A percentile compares a stretch with the other conserved stretches of the same genome.
Evolutionary conservation across 2,113 vertebrate species (phyloP).

Genomic region (Lophotis ruficrista): DNA sequence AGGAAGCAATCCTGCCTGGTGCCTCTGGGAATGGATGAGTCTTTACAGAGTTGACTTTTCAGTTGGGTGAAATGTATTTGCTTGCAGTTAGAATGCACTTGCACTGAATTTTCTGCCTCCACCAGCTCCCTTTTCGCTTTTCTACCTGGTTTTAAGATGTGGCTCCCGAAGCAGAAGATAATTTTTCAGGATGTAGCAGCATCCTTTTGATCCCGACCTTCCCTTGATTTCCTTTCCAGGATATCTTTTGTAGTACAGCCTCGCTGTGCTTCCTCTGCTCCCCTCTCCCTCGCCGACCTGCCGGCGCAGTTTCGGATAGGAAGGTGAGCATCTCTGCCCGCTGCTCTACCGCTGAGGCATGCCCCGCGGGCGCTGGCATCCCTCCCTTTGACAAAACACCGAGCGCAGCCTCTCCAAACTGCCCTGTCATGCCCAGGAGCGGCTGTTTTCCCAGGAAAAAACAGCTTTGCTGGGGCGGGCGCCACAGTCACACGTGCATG

Average conservation of each 20-base stretch:
- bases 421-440: neutral
- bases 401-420: neutral
- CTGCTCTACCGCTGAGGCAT: fast-evolving
- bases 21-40: neutral
- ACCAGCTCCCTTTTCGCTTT: fast-evolving
- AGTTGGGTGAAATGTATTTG: neutral
- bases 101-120: neutral
- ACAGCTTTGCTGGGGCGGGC: neutral
- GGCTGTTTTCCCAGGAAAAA: neutral
- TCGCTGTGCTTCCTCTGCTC: neutral
- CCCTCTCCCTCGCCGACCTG: fast-evolving
- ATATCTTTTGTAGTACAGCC: neutral
- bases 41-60: neutral
- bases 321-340: neutral
- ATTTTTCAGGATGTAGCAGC: neutral
- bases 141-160: neutral
- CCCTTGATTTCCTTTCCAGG: neutral
- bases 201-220: neutral
- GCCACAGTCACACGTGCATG: fast-evolving
- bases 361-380: neutral
- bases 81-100: fast-evolving
- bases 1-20: neutral
- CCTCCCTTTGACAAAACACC: neutral
- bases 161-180: neutral
- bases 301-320: neutral